A percentile compares a stretch with the other conserved stretches of the same genome.
phyloP scores from a whole-genome alignment of 2,888 invertebrate species.

The Tryphoninae sp. region DNA sequence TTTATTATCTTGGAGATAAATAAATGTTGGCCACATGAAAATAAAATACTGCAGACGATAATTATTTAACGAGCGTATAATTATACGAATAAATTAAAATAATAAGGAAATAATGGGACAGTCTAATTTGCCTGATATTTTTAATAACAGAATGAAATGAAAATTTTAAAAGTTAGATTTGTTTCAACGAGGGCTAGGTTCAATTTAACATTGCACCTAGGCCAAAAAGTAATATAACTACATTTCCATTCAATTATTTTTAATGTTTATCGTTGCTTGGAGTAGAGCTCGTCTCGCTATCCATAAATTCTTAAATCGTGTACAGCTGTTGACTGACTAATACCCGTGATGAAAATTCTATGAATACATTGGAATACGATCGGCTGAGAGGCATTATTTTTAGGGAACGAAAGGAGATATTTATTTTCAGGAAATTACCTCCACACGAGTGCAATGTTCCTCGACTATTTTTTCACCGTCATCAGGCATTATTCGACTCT shows the following conservation, averaged over 20 bases:
- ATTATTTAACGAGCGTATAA: too few species aligned
- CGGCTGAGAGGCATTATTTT: neutral
- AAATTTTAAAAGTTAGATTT: too few species aligned
- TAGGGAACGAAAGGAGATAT: neutral
- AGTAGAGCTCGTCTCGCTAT: neutral
- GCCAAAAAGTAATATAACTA: too few species aligned
- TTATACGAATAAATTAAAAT: too few species aligned
- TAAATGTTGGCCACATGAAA: neutral
- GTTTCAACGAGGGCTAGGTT: too few species aligned
- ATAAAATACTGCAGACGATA: neutral
- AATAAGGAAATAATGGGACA: too few species aligned
- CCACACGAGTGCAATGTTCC: slow-evolving; percentile 10
- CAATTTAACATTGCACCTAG: too few species aligned
- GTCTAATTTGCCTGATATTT: too few species aligned
- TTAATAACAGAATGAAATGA: too few species aligned
- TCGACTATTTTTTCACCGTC: slow-evolving; percentile 29
- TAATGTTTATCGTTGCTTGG: too few species aligned
- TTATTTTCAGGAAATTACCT: slow-evolving; percentile 42
- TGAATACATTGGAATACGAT: slow-evolving; percentile 6
- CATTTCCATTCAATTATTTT: too few species aligned
- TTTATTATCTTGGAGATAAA: slow-evolving; percentile 15
- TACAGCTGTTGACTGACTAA: neutral
- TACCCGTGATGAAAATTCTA: neutral
- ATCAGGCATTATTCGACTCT: slow-evolving; percentile 27
- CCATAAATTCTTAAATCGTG: neutral